Evolutionary conservation across 2,113 vertebrate species (phyloP).

Genomic region (Sapayoa aenigma): DNA sequence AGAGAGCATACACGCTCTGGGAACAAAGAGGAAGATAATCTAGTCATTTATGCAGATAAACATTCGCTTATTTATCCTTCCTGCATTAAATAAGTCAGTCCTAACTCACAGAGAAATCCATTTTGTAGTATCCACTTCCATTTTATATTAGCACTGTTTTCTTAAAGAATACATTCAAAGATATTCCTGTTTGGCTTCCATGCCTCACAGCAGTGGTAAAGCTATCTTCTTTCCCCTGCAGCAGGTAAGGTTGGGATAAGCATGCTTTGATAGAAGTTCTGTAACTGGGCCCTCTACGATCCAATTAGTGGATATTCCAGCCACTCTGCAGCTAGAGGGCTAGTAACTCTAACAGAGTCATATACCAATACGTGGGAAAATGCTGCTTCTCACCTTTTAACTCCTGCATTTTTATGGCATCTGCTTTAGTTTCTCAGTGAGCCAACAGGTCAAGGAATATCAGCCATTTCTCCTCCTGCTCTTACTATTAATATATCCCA

Average conservation of each 20-base stretch:
- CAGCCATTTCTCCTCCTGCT: background rate
- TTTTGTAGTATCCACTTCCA: background rate
- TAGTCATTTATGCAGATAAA: background rate
- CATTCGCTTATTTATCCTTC: background rate
- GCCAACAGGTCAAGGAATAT: background rate
- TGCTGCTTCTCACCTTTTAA: background rate
- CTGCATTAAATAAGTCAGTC: background rate
- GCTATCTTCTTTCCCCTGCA: background rate
- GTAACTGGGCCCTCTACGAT: rapidly evolving
- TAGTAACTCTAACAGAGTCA: background rate
- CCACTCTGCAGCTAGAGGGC: background rate
- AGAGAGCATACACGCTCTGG: background rate
- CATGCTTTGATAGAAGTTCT: background rate
- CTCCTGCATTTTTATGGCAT: background rate
- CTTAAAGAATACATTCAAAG: background rate
- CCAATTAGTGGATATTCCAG: rapidly evolving
- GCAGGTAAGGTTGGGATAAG: background rate
- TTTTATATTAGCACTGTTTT: background rate
- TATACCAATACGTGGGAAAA: background rate
- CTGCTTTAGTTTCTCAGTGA: background rate
- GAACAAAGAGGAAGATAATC: background rate
- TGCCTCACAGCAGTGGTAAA: background rate
- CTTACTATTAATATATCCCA: background rate
- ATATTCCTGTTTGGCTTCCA: background rate
- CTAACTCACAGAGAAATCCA: background rate